Evolutionary conservation across 2,888 invertebrate species (phyloP).

Genomic region (Idaea aversata): DNA sequence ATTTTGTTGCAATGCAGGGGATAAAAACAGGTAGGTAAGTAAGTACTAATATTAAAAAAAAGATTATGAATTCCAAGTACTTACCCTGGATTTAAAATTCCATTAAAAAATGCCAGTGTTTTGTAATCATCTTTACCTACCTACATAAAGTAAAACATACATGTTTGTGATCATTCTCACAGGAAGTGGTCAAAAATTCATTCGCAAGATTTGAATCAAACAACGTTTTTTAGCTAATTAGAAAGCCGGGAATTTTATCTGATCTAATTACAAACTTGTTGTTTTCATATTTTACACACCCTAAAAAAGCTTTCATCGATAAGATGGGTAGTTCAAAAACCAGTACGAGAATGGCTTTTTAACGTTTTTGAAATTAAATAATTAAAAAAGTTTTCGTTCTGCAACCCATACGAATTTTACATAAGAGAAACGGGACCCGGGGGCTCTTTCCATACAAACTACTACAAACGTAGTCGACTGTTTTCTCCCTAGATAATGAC

Average conservation of each 20-base stretch:
- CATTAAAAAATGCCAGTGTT: not conserved
- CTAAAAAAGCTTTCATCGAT: not conserved
- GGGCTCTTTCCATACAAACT: no score
- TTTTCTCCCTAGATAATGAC: no score
- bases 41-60: no score
- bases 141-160: not conserved
- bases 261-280: not conserved
- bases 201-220: not conserved
- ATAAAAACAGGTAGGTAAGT: no score
- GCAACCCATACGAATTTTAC: no score
- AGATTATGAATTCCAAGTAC: no score
- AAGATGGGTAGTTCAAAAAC: not conserved
- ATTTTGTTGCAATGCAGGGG: no score
- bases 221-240: not conserved
- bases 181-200: conserved; percentile 1
- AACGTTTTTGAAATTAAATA: not conserved
- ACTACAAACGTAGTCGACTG: no score
- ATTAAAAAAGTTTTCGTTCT: no score
- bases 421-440: no score
- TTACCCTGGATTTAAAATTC: no score
- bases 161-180: not conserved
- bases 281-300: not conserved
- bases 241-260: not conserved
- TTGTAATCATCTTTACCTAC: not conserved
- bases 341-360: not conserved